Base-by-base conservation (phyloP, 2,888 invertebrate genomes). In the Periphyllus acericola region DNA sequence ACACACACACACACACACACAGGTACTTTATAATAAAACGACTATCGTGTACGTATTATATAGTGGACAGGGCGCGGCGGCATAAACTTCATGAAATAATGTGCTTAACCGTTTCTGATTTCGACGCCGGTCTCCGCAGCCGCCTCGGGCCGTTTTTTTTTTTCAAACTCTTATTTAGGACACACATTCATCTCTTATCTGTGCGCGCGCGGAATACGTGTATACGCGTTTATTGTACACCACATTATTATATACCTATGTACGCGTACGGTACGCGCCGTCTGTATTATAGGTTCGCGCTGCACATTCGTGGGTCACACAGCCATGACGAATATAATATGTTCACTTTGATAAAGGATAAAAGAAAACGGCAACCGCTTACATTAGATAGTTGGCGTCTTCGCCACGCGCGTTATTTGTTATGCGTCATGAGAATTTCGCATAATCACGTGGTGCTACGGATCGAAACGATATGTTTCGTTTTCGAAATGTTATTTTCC, bases 41-140 rank as follows among this genome's bases (percentile, higher is more conserved):
- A 40, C 36, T 21, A 21, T 21, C 3, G 11, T n/a, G n/a, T 68
- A n/a, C n/a, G n/a, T n/a, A n/a, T n/a, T n/a, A n/a, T n/a, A n/a
- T 11, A n/a, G 75, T 40, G n/a, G n/a, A 40, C 36, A 5, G 5
- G 21, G 29, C 32, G 3, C 25, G 40, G 21, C 11, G 11, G 29
- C 55, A 5, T 46, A 81, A 81, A 68, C 68, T 68, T 68, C 11
- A 11, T 21, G 25, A 25, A 60, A 60, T 60, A 75, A 75, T 3
- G 46, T 8, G 19, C 36, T 74, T 74, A 14, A 40, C 40, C 74
- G 74, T 74, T 72, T 74, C 74, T 40, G 74, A 74, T 74, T 40
- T 40, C 40, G 74, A 36, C 40, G 21, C 60, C 60, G 60, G 25
- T 60, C 52, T 52, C 72, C 4, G 46, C 11, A 46, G 46, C 46